phyloP scores from a whole-genome alignment of 2,888 invertebrate species.

The Syritta pipiens region DNA sequence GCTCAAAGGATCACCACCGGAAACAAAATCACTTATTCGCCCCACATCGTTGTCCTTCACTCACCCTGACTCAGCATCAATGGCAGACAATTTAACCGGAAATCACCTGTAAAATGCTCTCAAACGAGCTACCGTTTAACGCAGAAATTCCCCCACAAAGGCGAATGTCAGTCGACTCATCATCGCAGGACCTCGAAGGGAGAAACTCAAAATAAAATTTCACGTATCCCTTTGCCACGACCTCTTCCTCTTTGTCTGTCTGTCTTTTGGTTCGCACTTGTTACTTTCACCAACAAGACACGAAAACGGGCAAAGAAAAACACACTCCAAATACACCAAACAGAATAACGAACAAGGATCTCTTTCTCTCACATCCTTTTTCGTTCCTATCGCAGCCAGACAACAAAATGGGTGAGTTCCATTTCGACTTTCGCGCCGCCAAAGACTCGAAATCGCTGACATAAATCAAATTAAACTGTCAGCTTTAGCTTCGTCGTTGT shows the following conservation, averaged over 20 bases:
- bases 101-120: conserved; percentile 67
- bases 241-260: no score
- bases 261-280: no score
- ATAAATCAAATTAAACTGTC: conserved; percentile 70
- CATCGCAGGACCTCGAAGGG: no score
- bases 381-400: no score
- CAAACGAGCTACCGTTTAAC: conserved; percentile 41
- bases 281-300: no score
- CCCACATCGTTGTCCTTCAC: no score
- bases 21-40: no score
- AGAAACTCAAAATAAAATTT: conserved; percentile 20
- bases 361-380: no score
- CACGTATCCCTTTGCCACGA: conserved; percentile 22
- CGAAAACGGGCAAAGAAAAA: neutral
- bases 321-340: neutral
- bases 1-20: no score
- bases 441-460: conserved; percentile 68
- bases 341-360: no score
- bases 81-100: conserved; percentile 59
- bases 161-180: no score
- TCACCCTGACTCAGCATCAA: conserved; percentile 49
- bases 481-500: conserved; percentile 47
- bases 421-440: conserved; percentile 38
- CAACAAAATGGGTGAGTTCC: neutral
- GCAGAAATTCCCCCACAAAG: conserved; percentile 16